Evolutionary conservation across 2,797 vertebrate genomes (phyloP).

Genomic region (Phylloscopus collybita): DNA sequence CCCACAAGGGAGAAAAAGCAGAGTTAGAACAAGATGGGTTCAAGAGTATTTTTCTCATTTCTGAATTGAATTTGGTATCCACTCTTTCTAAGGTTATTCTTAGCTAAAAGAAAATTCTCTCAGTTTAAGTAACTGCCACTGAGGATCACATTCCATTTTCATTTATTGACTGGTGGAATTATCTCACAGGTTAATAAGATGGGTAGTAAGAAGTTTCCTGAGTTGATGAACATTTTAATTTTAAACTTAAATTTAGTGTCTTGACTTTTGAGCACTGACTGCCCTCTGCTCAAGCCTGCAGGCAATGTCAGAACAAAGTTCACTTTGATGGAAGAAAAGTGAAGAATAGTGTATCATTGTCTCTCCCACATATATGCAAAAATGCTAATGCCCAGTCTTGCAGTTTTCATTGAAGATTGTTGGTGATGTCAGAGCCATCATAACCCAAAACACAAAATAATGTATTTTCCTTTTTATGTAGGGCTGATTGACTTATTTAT

Average conservation of each 20-base stretch:
- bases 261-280: neutral
- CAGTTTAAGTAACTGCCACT: neutral
- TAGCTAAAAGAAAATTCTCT: neutral
- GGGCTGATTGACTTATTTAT: neutral
- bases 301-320: neutral
- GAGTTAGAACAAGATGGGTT: neutral
- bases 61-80: neutral
- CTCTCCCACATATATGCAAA: neutral
- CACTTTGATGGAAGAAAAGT: neutral
- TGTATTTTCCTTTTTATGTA: neutral
- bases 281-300: neutral
- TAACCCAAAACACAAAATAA: slow-evolving; percentile 2
- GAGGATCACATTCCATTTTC: neutral
- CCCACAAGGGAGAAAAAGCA: slow-evolving; percentile 20
- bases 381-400: neutral
- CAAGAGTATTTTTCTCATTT: slow-evolving; percentile 20
- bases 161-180: slow-evolving; percentile 5
- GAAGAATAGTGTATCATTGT: neutral
- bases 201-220: neutral
- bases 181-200: neutral
- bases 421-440: neutral
- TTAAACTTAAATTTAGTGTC: neutral
- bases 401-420: neutral
- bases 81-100: neutral
- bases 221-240: neutral